These are phyloP conservation scores for Beroe forskalii DNA, from an alignment of 37 sponge, comb jelly and placozoan genomes.

Conservation along the genomic window DNA sequence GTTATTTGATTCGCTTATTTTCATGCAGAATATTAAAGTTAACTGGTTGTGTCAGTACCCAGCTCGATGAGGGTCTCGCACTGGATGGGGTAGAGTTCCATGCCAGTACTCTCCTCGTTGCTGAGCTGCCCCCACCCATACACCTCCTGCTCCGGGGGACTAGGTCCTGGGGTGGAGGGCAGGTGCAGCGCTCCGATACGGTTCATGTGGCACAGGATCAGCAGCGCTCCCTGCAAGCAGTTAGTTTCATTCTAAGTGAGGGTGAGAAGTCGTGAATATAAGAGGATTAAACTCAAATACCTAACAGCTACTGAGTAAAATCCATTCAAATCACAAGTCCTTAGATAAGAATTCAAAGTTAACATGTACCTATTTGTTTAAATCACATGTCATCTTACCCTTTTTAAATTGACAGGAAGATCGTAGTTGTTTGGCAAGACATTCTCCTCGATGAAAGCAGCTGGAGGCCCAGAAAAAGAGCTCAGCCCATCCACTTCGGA, in stretches of 20 bases:
- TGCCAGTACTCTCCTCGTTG: conserved; percentile 65
- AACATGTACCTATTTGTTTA: too few relatives aligned
- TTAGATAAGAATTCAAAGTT: too few relatives aligned
- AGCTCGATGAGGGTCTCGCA: conserved; percentile 62
- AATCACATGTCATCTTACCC: too few relatives aligned
- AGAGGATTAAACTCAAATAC: background rate
- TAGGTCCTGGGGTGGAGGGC: conserved; percentile 35
- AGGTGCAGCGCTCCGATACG: conserved; percentile 43
- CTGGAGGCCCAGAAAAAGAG: conserved; percentile 45
- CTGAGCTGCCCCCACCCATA: conserved; percentile 54
- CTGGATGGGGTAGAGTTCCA: conserved; percentile 47
- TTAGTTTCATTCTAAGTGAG: background rate
- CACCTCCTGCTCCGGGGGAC: conserved; percentile 55
- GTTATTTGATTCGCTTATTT: too few relatives aligned
- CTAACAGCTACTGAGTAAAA: too few relatives aligned
- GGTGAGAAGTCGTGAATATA: background rate
- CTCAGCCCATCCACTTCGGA: conserved; percentile 18
- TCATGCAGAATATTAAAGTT: too few relatives aligned
- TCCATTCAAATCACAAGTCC: too few relatives aligned
- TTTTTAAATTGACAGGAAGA: conserved; percentile 15
- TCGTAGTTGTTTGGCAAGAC: conserved; percentile 18
- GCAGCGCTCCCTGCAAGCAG: conserved; percentile 8
- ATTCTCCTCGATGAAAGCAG: conserved; percentile 40
- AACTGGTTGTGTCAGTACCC: too few relatives aligned
- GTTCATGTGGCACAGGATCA: conserved; percentile 47